Evolutionary conservation across 2,113 vertebrate species (phyloP).

Genomic region (Petrocephalus microphthalmus): DNA sequence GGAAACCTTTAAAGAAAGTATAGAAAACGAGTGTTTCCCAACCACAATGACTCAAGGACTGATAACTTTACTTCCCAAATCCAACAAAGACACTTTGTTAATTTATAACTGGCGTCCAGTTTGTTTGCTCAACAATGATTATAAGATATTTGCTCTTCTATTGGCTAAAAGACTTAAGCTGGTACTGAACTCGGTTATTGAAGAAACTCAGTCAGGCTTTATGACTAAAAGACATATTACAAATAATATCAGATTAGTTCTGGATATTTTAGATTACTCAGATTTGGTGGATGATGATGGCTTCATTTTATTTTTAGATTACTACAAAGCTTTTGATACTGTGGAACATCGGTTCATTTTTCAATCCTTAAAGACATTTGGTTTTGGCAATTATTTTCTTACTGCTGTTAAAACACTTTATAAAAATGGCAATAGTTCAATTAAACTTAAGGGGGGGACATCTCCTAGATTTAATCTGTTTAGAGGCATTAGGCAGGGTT

Average conservation of each 20-base stretch:
- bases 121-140: not conserved
- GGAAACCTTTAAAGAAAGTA: not conserved
- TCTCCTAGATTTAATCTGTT: not conserved
- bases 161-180: conserved; percentile 12
- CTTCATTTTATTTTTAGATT: too few relatives aligned
- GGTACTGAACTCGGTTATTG: not conserved
- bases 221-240: conserved; percentile 15
- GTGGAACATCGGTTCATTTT: conserved; percentile 14
- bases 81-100: not conserved
- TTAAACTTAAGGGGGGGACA: not conserved
- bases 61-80: not conserved
- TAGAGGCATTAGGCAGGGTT: not conserved
- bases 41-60: not conserved
- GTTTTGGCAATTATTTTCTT: conserved; percentile 15
- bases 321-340: not conserved
- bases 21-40: not conserved
- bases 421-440: not conserved
- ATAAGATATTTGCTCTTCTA: not conserved
- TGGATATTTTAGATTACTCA: conserved; percentile 20
- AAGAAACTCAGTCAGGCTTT: conserved; percentile 15
- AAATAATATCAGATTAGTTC: conserved; percentile 17
- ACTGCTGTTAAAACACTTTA: conserved; percentile 13
- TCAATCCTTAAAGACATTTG: conserved; percentile 5
- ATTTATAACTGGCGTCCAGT: not conserved
- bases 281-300: conserved; percentile 5